A percentile compares a stretch with the other conserved stretches of the same genome.
Evolutionary conservation across 2,797 vertebrate species (phyloP).

Genomic region (Chloroceryle amazona): DNA sequence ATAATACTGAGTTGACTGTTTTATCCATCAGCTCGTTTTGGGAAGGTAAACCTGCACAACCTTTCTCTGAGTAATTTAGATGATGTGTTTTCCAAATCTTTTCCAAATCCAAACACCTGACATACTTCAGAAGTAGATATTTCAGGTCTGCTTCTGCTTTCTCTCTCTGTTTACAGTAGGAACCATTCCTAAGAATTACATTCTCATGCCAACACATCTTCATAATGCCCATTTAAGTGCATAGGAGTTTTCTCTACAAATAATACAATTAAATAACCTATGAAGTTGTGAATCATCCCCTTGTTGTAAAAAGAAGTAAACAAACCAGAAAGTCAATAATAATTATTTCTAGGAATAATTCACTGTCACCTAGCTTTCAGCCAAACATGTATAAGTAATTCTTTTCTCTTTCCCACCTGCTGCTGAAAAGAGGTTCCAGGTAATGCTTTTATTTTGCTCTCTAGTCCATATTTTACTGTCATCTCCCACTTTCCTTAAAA

Average conservation of each 20-base stretch:
- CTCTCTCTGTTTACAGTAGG: background rate
- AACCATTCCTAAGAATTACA: background rate
- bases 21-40: background rate
- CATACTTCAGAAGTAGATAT: background rate
- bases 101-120: background rate
- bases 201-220: background rate
- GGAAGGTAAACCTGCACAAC: background rate
- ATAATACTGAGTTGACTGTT: background rate
- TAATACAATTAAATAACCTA: background rate
- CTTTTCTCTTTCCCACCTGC: slow-evolving; percentile 84
- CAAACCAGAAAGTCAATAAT: background rate
- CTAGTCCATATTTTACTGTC: slow-evolving; percentile 32
- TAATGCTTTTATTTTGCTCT: slow-evolving; percentile 82
- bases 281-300: background rate
- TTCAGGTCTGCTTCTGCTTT: background rate
- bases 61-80: background rate
- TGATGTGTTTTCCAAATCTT: background rate
- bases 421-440: slow-evolving; percentile 96
- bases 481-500: slow-evolving; percentile 40
- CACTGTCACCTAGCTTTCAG: slow-evolving; percentile 21
- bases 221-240: slow-evolving; percentile 14
- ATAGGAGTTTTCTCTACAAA: background rate
- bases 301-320: background rate
- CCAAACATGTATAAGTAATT: slow-evolving; percentile 73
- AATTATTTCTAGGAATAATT: slow-evolving; percentile 10